Percentiles rank a stretch among this genome's conserved stretches.
Conservation (phyloP, 2,113 vertebrate genomes). For the Bostrychus sinensis region DNA sequence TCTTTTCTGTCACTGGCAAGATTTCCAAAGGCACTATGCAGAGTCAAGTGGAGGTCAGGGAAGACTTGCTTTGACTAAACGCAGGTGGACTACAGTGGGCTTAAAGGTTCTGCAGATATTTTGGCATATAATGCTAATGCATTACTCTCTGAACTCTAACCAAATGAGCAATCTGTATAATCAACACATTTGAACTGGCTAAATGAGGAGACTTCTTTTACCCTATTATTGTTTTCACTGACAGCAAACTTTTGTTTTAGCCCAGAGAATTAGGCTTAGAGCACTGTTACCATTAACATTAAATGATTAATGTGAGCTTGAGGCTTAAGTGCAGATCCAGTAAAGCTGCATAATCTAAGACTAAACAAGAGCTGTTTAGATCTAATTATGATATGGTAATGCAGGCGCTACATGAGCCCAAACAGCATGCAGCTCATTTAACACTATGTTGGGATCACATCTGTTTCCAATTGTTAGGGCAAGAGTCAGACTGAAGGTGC, state of each 20-base stretch:
- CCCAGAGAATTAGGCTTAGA: neutral
- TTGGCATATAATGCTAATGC: too few relatives aligned
- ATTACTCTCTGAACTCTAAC: neutral
- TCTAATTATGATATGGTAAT: slow-evolving; percentile 47
- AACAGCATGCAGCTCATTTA: slow-evolving; percentile 13
- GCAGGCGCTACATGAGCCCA: slow-evolving; percentile 39
- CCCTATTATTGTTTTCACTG: neutral
- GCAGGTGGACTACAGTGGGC: neutral
- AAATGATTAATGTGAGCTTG: slow-evolving; percentile 31
- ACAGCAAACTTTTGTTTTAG: neutral
- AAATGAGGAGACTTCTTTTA: neutral
- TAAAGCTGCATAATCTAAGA: slow-evolving; percentile 34
- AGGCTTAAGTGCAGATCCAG: slow-evolving; percentile 32
- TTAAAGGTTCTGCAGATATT: neutral
- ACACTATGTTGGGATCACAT: neutral
- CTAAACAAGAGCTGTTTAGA: slow-evolving; percentile 42
- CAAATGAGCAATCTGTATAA: neutral
- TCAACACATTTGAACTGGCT: neutral
- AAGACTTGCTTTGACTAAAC: slow-evolving; percentile 1
- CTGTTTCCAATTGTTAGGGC: neutral
- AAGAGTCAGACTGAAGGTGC: neutral
- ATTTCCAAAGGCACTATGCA: slow-evolving; percentile 1
- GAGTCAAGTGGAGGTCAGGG: slow-evolving; percentile 11
- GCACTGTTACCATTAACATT: slow-evolving; percentile 7
- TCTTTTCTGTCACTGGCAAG: slow-evolving; percentile 3